phyloP scores from a whole-genome alignment of 2,113 vertebrate species.

The Zosterops pallidus region DNA sequence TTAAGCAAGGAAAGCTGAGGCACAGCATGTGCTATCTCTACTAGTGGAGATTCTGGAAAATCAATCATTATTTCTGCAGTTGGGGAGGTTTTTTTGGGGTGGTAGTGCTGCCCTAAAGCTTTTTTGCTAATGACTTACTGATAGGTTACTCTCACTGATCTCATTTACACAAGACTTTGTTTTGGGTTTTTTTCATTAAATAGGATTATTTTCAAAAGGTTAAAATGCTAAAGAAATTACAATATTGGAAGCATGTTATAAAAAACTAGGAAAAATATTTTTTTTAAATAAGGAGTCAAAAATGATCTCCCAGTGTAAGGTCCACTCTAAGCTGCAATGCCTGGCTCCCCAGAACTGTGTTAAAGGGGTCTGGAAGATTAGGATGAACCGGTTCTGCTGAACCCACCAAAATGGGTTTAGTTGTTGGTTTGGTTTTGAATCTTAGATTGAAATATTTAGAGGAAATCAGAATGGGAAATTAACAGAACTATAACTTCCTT shows the following conservation, averaged over 20 bases:
- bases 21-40: neutral
- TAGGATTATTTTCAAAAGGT: neutral
- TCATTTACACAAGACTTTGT: neutral
- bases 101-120: neutral
- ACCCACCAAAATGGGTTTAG: neutral
- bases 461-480: neutral
- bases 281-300: neutral
- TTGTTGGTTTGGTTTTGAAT: neutral
- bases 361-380: neutral
- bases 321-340: neutral
- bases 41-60: neutral
- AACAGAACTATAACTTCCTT: neutral
- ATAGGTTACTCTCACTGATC: neutral
- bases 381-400: neutral
- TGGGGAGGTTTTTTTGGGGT: neutral
- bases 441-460: neutral
- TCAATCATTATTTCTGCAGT: neutral
- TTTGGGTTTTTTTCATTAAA: neutral
- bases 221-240: neutral
- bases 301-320: neutral
- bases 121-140: neutral
- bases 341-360: neutral
- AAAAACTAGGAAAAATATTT: neutral
- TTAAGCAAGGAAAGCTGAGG: neutral
- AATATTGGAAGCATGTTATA: neutral